These are phyloP conservation scores for Mormyrus iriodes DNA, from an alignment of 2,113 vertebrate genomes.

Conservation along the genomic window DNA sequence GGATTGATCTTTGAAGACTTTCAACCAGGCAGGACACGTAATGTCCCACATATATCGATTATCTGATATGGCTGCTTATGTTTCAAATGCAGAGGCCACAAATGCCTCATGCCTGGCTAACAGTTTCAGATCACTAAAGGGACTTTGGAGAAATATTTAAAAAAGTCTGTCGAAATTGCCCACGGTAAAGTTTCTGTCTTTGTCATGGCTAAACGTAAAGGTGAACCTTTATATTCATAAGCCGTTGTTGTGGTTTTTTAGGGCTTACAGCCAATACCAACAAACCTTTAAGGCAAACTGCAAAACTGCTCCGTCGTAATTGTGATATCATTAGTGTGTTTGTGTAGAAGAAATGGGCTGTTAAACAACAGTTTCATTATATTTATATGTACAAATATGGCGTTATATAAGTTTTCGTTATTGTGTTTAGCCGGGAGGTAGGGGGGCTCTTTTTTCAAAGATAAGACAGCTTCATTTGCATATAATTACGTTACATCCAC, in stretches of 20 bases:
- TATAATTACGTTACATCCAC: neutral
- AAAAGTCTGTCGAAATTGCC: neutral
- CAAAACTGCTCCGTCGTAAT: slow-evolving; percentile 9
- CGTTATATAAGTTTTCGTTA: slow-evolving; percentile 4
- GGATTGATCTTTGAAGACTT: neutral
- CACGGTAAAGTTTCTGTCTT: neutral
- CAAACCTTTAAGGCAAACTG: slow-evolving; percentile 10
- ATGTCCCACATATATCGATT: neutral
- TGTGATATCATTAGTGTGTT: neutral
- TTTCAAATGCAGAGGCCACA: neutral
- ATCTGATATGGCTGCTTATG: neutral
- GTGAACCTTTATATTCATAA: neutral
- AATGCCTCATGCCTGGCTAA: neutral
- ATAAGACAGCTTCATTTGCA: neutral
- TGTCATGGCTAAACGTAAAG: neutral
- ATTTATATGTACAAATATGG: neutral
- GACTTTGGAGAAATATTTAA: neutral
- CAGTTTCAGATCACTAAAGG: neutral
- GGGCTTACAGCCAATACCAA: neutral
- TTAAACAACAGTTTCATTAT: neutral
- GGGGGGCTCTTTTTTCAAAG: neutral
- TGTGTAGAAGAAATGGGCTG: slow-evolving; percentile 10
- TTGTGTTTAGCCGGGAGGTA: neutral
- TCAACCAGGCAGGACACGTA: neutral
- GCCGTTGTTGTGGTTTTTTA: neutral